These are phyloP conservation scores for Corvus moneduloides DNA, from an alignment of 2,113 vertebrate genomes.

Conservation along the genomic window DNA sequence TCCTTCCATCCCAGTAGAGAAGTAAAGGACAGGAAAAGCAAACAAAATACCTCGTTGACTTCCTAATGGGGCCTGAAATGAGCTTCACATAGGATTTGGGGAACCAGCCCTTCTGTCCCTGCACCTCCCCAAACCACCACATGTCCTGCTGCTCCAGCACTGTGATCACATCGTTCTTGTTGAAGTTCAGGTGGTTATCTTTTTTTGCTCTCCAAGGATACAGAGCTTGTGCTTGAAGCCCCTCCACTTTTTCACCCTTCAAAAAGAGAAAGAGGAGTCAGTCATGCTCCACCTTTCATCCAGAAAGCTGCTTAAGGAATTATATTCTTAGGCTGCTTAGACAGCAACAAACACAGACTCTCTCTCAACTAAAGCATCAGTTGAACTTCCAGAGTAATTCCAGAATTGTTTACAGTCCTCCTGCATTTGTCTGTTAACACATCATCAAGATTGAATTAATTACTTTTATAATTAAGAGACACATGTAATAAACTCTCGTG, in stretches of 20 bases:
- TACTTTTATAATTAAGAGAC: neutral
- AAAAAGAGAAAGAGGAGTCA: neutral
- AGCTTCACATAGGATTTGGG: conserved; percentile 99
- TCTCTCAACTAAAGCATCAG: neutral
- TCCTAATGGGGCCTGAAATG: conserved; percentile 89
- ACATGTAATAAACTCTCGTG: neutral
- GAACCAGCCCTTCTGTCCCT: conserved; percentile 98
- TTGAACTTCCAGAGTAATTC: neutral
- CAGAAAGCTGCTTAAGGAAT: neutral
- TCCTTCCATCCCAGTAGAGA: neutral
- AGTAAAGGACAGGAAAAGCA: neutral
- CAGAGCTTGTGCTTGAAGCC: conserved; percentile 94
- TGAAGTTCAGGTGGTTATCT: conserved; percentile 99
- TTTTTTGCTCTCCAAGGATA: conserved; percentile 99
- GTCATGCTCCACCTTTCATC: neutral
- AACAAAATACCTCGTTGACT: conserved; percentile 82
- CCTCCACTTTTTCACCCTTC: conserved; percentile 96
- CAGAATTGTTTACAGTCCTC: neutral
- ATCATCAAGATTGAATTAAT: neutral
- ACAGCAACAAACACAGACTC: neutral
- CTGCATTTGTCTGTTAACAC: neutral
- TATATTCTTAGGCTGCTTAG: neutral
- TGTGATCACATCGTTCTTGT: conserved; percentile 95
- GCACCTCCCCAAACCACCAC: conserved; percentile 99
- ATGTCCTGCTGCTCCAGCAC: conserved; percentile 99